Conservation (phyloP, 2,888 invertebrate species). For the Brachypalpus laphriformis region DNA sequence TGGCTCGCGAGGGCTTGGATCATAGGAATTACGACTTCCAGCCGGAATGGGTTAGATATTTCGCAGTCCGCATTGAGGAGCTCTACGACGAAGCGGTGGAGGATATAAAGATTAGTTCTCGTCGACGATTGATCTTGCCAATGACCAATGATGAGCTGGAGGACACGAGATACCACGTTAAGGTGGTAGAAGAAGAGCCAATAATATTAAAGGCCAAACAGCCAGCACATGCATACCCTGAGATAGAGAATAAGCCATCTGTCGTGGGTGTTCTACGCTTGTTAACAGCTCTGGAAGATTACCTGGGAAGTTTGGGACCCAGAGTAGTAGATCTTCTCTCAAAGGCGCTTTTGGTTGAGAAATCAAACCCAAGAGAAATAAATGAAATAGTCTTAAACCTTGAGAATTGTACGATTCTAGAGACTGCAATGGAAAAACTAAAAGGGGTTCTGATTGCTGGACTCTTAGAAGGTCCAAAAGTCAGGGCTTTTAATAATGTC, state of each 20-base stretch:
- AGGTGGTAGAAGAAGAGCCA: conserved; percentile 81
- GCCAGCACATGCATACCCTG: too few relatives aligned
- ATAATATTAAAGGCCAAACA: not conserved
- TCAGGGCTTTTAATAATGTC: conserved; percentile 87
- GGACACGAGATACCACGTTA: conserved; percentile 87
- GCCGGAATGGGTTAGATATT: conserved; percentile 93
- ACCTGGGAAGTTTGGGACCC: conserved; percentile 91
- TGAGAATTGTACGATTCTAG: conserved; percentile 85
- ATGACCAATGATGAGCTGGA: conserved; percentile 84
- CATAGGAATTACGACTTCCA: conserved; percentile 91
- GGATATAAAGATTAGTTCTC: conserved; percentile 77
- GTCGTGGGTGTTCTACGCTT: conserved; percentile 88
- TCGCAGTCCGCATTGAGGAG: conserved; percentile 91
- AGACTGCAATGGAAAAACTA: conserved; percentile 80
- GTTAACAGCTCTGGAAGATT: conserved; percentile 90
- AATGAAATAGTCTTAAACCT: conserved; percentile 88
- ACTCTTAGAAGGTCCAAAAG: conserved; percentile 84
- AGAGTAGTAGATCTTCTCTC: conserved; percentile 87
- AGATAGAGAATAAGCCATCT: conserved; percentile 81
- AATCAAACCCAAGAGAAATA: conserved; percentile 86
- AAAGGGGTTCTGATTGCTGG: conserved; percentile 87
- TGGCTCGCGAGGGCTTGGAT: conserved; percentile 84
- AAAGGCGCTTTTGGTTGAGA: conserved; percentile 77
- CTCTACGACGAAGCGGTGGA: conserved; percentile 88
- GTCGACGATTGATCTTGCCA: conserved; percentile 78